These are phyloP conservation scores for Phaonia tiefii DNA, from an alignment of 2,888 invertebrate genomes.

Conservation along the genomic window DNA sequence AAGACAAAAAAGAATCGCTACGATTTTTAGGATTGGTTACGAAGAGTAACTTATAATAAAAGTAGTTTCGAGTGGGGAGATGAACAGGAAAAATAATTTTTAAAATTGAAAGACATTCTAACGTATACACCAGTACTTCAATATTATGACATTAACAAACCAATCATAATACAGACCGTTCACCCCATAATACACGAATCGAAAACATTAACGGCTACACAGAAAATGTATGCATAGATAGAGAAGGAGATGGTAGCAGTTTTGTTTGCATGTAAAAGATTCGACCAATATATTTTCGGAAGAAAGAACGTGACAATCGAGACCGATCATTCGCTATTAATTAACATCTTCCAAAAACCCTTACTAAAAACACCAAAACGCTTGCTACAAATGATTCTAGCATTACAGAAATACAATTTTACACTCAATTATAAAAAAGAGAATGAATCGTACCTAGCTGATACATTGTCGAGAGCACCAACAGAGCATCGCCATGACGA, in stretches of 20 bases:
- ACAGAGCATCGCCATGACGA: too few relatives aligned
- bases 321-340: slow-evolving; percentile 67
- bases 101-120: too few relatives aligned
- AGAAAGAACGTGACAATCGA: slow-evolving; percentile 60
- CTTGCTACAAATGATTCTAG: slow-evolving; percentile 28
- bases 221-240: slow-evolving; percentile 56
- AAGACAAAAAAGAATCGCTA: too few relatives aligned
- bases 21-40: too few relatives aligned
- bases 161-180: slow-evolving; percentile 42
- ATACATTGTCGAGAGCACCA: slow-evolving; percentile 7
- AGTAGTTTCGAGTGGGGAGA: too few relatives aligned
- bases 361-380: slow-evolving; percentile 40
- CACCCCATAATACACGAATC: slow-evolving; percentile 51
- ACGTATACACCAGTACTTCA: too few relatives aligned
- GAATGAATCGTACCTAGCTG: too few relatives aligned
- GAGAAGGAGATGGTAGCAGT: slow-evolving; percentile 59
- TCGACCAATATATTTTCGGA: slow-evolving; percentile 66
- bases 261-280: slow-evolving; percentile 61
- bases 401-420: slow-evolving; percentile 30
- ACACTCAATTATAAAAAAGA: too few relatives aligned
- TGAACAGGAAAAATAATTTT: too few relatives aligned
- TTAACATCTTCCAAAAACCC: slow-evolving; percentile 51
- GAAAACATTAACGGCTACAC: slow-evolving; percentile 49
- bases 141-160: too few relatives aligned
- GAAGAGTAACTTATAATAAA: too few relatives aligned